Evolutionary conservation across 30 jellyfish, hydroid and myxozoan genomes (phyloP), one percentile per base, ranked within the genome.

Genomic region (Turritopsis rubra): DNA sequence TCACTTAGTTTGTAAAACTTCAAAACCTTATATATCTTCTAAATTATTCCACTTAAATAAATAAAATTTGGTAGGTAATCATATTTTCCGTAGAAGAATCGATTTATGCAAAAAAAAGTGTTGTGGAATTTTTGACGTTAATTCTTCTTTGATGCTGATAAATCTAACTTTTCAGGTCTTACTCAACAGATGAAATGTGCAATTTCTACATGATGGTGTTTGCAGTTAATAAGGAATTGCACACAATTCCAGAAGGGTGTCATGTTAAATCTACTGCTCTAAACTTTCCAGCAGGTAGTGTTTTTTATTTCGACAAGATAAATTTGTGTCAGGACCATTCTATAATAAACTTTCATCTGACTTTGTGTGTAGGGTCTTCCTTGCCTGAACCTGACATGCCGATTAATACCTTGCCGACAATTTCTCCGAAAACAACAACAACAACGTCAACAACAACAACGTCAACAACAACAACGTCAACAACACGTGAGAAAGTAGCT

Each of bases 111-210:
- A n/a, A n/a, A n/a, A n/a, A n/a, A n/a, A n/a, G n/a, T n/a, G n/a
- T n/a, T n/a, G n/a, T n/a, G n/a, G n/a, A n/a, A n/a, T n/a, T n/a
- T n/a, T n/a, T n/a, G n/a, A n/a, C n/a, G n/a, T n/a, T n/a, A n/a
- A n/a, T n/a, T n/a, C n/a, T n/a, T n/a, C n/a, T n/a, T n/a, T n/a
- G n/a, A n/a, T n/a, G n/a, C n/a, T n/a, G n/a, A n/a, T n/a, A n/a
- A n/a, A 41, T 41, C 13, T 41, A 41, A 41, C 19, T 78, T 65
- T 65, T 8, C 79, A 90, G 97, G 52, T 28, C 95, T 52, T 79
- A 88, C 21, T 90, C 97, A 5, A 66, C 79, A 22, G 95, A 90
- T 52, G 97, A 90, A 68, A 90, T 90, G 97, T 90, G 97, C 91
- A 90, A 90, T 66, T 82, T 81, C 74, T 90, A 90, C 90, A 53